Base-by-base conservation (phyloP, 2,888 invertebrate genomes). In the Ophioninae sp. region DNA sequence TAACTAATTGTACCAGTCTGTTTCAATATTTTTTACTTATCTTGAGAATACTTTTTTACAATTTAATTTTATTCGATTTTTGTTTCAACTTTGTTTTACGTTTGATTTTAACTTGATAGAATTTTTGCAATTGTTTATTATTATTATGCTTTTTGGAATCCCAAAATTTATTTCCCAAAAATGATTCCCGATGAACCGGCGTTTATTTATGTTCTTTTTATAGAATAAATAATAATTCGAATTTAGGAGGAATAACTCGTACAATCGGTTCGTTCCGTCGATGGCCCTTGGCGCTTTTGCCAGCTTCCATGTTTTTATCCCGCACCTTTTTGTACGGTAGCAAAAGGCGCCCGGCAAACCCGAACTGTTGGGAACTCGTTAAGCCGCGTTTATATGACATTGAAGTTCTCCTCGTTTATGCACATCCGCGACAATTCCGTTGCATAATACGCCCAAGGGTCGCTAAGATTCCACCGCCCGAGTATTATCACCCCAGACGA, bases 401-500 rank as follows among this genome's bases (percentile, higher is more conserved):
- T 84, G 44, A 68, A 81, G 75, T 76, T 84, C 78, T 79, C 50
- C 79, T 81, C 84, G 76, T 79, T 79, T 81, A 81, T 76, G 79
- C 70, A 81, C 76, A 81, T 64, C 67, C 65, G 56, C 74, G 75
- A 81, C 78, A 78, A 74, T 81, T 39, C 41, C 10, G 74, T 37
- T 44, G 61, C 61, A 44, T 39, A 39, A 44, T 44, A 21, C 72
- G 68, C 73, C 79, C 79, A 67, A 67, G 73, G 73, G 67, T 20
- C 67, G 41, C 41, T n/a, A 7, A 23, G 30, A 7, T 3, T n/a
- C 23, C 20, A 8, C 59, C 7, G 56, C 39, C 21, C 21, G 64
- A 37, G 61, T 41, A 76, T 79, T 79, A 79, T 23, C 72, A 68
- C 57, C 41, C 44, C 70, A 67, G 67, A 79, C 61, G 57, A 56